Percentiles rank a stretch among this genome's conserved stretches.
Conservation (phyloP, 64 coral and sea anemone genomes). For the Montipora capricornis region DNA sequence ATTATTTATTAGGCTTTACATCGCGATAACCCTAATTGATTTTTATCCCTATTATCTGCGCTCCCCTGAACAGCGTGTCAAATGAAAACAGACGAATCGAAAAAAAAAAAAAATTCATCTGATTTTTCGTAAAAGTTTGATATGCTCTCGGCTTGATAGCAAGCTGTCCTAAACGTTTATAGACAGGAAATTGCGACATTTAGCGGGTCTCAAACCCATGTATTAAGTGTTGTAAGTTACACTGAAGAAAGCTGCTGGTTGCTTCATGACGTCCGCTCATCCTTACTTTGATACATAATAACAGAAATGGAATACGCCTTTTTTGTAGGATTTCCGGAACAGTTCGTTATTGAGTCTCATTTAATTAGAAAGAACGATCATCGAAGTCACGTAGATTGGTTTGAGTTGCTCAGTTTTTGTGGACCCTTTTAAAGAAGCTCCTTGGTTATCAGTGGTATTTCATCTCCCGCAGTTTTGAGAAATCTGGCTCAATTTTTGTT, state of each 20-base stretch:
- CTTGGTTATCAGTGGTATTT: neutral
- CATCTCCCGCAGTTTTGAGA: neutral
- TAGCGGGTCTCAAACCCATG: neutral
- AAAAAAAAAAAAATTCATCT: neutral
- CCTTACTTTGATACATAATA: neutral
- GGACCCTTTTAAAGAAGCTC: neutral
- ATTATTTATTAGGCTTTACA: neutral
- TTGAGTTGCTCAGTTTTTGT: neutral
- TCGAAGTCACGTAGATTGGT: neutral
- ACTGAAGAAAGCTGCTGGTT: neutral
- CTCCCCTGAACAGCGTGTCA: neutral
- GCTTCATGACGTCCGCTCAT: neutral
- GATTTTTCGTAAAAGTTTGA: neutral
- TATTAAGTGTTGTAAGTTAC: neutral
- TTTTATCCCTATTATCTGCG: neutral
- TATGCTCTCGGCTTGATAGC: neutral
- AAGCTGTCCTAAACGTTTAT: neutral
- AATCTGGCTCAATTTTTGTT: neutral
- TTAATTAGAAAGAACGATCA: neutral
- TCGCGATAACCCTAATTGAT: neutral
- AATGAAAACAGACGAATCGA: neutral
- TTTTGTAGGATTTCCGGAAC: constrained; percentile 1
- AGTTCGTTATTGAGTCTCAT: neutral
- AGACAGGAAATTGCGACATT: neutral
- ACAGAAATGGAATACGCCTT: constrained; percentile 5